These are phyloP conservation scores for Littorina saxatilis DNA, from an alignment of 1,140 invertebrate genomes.

Conservation along the genomic window DNA sequence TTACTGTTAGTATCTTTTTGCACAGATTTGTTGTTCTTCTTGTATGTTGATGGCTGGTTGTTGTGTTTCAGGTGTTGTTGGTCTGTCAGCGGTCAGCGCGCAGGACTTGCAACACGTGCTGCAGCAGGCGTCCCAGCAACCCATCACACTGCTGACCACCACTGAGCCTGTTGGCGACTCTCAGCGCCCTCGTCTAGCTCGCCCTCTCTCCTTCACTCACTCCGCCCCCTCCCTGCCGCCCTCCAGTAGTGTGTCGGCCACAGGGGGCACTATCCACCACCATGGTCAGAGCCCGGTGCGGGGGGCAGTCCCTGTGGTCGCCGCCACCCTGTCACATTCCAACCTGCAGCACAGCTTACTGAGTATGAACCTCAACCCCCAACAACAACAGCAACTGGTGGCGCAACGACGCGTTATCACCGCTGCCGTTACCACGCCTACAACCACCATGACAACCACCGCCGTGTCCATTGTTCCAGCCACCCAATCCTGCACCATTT, in stretches of 20 bases:
- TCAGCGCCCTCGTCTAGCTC: slow-evolving; percentile 18
- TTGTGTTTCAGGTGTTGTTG: slow-evolving; percentile 47
- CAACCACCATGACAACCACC: neutral
- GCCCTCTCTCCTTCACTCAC: slow-evolving; percentile 24
- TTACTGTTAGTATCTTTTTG: no score
- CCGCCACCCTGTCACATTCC: slow-evolving; percentile 45
- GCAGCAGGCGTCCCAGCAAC: slow-evolving; percentile 34
- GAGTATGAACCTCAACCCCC: slow-evolving; percentile 47
- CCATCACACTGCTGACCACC: slow-evolving; percentile 45
- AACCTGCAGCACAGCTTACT: slow-evolving; percentile 56
- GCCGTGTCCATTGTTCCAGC: neutral
- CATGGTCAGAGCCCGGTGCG: slow-evolving; percentile 64
- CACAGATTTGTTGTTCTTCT: no score
- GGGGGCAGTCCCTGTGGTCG: slow-evolving; percentile 52
- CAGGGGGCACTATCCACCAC: slow-evolving; percentile 69
- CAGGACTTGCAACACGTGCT: slow-evolving; percentile 42
- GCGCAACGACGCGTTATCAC: neutral
- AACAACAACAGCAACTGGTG: slow-evolving; percentile 28
- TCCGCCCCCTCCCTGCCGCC: slow-evolving; percentile 20
- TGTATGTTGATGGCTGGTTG: no score
- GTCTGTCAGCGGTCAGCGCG: slow-evolving; percentile 41
- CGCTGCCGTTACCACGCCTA: slow-evolving; percentile 2
- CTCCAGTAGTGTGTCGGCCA: slow-evolving; percentile 48
- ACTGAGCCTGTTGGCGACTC: slow-evolving; percentile 25
- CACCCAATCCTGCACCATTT: slow-evolving; percentile 14